Base-by-base conservation (phyloP, 2,888 invertebrate genomes). In the Escarpia spicata region DNA sequence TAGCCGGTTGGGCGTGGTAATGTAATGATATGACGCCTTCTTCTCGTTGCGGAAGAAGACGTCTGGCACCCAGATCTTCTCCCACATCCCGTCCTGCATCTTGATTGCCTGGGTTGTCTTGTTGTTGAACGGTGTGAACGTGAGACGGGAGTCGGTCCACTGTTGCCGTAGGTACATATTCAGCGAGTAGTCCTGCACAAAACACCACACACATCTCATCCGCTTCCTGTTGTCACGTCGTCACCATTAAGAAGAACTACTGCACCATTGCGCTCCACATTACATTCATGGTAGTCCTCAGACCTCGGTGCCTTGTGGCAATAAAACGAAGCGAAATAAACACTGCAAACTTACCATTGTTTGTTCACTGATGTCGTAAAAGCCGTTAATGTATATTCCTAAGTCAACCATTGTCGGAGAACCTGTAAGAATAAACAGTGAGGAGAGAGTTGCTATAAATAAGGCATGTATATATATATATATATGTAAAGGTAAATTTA, bases 291-390 rank as follows among this genome's bases (percentile, higher is more conserved):
- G 37, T 37, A 37, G 37, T 37, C 37, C 37, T 37, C 37, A 37
- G 37, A 37, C 37, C 37, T 37, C 37, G 37, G 12, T 15, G 15
- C 52, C 52, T 9, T 9, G 52, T 9, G 9, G 15, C 52, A 52
- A 4, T 52, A 15, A 9, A 52, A 52, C 52, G 8, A 52, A 52
- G 15, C 12, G 15, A 15, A 52, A 52, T 9, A 15, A 52, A 52
- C 52, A 52, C 9, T 52, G 26, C 26, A 60, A 43, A 92, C 97
- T 96, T 96, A 98, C 98, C 99, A 99, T 99, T 91, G 98, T 98
- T 96, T 98, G 98, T 96, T 99, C 99, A 96, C 98, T 98, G 94
- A 99, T 98, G 37, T 98, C 98, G 97, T 99, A 98, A 94, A 99
- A 97, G 91, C 98, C 98, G 92, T 95, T 94, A 58, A 96, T 94